A percentile compares a stretch with the other conserved stretches of the same genome.
Evolutionary conservation across 2,888 invertebrate species (phyloP).

Genomic region (Asteroscopus sphinx): DNA sequence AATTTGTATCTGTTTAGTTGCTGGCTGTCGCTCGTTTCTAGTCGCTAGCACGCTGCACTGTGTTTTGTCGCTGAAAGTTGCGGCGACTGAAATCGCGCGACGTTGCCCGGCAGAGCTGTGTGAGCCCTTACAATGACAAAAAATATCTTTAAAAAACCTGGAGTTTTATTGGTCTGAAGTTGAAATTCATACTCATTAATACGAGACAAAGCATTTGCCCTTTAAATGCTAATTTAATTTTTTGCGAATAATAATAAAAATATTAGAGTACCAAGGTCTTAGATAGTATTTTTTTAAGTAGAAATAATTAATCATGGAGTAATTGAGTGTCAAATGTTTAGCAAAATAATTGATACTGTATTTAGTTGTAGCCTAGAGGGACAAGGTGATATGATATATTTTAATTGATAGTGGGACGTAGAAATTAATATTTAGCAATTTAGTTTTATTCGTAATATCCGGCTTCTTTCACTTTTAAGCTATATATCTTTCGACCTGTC

Average conservation of each 20-base stretch:
- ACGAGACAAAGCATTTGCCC: too few species aligned
- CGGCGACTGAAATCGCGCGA: too few species aligned
- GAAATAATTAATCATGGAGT: conserved; percentile 47
- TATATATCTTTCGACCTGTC: conserved; percentile 14
- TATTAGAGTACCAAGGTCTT: conserved; percentile 15
- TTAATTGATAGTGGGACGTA: conserved; percentile 24
- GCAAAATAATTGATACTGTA: conserved; percentile 52
- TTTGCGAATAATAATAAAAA: neutral
- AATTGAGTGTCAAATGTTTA: conserved; percentile 50
- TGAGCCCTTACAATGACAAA: too few species aligned
- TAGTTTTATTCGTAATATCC: conserved; percentile 32
- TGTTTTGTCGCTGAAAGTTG: too few species aligned
- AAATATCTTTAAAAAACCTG: too few species aligned
- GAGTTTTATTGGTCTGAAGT: too few species aligned
- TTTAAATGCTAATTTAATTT: too few species aligned
- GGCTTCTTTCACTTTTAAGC: conserved; percentile 29
- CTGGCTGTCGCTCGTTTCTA: too few species aligned
- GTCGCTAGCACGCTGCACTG: too few species aligned
- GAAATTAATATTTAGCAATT: conserved; percentile 49
- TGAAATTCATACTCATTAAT: too few species aligned
- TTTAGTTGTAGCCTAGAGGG: conserved; percentile 37
- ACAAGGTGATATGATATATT: conserved; percentile 39
- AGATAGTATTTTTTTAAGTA: conserved; percentile 17
- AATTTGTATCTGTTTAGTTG: too few species aligned
- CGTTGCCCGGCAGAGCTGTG: too few species aligned